Percentiles rank a stretch among this genome's conserved stretches.
Evolutionary conservation across 2,888 invertebrate species (phyloP).

Genomic region (Itoplectis maculator): DNA sequence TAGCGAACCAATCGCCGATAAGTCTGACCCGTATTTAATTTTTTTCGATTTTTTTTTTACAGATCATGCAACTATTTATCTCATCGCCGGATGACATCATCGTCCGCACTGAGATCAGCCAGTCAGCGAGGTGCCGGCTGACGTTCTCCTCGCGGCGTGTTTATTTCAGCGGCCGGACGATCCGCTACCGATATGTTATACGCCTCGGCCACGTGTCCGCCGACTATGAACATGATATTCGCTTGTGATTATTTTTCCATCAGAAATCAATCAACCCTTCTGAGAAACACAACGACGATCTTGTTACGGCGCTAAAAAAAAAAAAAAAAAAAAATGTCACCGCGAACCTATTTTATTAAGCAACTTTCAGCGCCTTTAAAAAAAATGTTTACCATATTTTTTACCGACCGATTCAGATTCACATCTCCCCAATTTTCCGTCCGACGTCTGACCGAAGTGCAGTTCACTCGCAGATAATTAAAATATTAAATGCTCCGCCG

Average conservation of each 20-base stretch:
- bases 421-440: too few species aligned
- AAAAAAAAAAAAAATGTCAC: too few species aligned
- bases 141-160: neutral
- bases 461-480: too few species aligned
- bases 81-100: slow-evolving; percentile 10
- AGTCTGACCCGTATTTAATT: neutral
- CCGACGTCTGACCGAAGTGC: too few species aligned
- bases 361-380: too few species aligned
- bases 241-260: neutral
- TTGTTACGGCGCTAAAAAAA: neutral
- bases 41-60: neutral
- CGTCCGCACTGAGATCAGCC: neutral
- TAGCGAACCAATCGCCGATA: neutral
- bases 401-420: too few species aligned
- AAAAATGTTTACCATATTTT: too few species aligned
- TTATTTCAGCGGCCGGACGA: neutral
- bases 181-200: neutral
- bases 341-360: too few species aligned
- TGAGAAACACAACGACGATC: neutral
- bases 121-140: neutral
- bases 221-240: neutral
- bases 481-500: too few species aligned
- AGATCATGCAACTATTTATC: slow-evolving; percentile 4
- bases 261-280: neutral
- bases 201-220: neutral